These are phyloP conservation scores for Reticulitermes lucifugus DNA, from an alignment of 2,888 invertebrate species.

Conservation along the genomic window DNA sequence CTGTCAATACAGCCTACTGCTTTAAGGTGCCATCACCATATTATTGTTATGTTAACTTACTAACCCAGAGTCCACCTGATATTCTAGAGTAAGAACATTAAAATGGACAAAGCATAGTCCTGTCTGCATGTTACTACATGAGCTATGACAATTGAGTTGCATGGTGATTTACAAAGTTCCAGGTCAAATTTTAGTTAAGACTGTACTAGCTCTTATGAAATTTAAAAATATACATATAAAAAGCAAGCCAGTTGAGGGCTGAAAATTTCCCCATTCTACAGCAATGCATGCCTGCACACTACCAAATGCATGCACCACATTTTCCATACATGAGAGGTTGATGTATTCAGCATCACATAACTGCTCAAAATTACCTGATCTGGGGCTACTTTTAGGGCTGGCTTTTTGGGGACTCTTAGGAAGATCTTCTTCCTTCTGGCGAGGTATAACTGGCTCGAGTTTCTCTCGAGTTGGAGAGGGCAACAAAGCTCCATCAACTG, in stretches of 20 bases:
- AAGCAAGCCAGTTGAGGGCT: not conserved
- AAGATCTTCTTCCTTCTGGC: conserved; percentile 68
- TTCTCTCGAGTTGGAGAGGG: conserved; percentile 79
- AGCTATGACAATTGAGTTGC: too few relatives aligned
- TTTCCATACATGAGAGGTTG: not conserved
- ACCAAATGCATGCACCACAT: not conserved
- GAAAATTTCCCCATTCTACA: not conserved
- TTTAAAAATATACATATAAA: too few relatives aligned
- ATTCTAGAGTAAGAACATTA: too few relatives aligned
- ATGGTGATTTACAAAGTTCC: too few relatives aligned
- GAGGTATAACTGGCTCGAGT: conserved; percentile 75
- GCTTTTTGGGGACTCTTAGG: conserved; percentile 67
- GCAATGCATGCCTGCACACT: not conserved
- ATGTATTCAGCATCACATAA: not conserved
- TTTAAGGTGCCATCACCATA: too few relatives aligned
- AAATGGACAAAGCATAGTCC: too few relatives aligned
- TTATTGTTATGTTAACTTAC: too few relatives aligned
- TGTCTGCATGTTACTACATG: too few relatives aligned
- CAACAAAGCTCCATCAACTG: conserved; percentile 74
- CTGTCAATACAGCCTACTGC: too few relatives aligned
- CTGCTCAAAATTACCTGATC: conserved; percentile 60
- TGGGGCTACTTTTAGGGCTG: conserved; percentile 71
- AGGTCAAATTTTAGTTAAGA: too few relatives aligned
- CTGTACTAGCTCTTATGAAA: too few relatives aligned
- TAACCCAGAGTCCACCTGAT: too few relatives aligned